Evolutionary conservation across 2,888 invertebrate genomes (phyloP).

Genomic region (Iphiclides podalirius): DNA sequence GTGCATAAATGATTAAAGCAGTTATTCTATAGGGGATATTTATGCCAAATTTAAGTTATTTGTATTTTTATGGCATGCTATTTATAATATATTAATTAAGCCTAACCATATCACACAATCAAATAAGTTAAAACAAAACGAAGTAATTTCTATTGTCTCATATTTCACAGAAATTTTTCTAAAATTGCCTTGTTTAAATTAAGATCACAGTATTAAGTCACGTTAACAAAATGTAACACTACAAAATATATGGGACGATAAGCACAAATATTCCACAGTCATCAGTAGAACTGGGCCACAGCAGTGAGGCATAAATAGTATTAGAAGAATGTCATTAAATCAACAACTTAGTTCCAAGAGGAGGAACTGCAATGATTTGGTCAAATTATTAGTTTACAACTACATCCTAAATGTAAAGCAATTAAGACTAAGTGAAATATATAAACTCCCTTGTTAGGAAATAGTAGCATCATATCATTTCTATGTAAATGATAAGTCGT

Average conservation of each 20-base stretch:
- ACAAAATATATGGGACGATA: constrained; percentile 68
- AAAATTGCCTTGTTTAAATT: constrained; percentile 76
- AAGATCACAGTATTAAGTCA: constrained; percentile 80
- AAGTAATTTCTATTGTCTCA: constrained; percentile 58
- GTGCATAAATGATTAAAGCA: constrained; percentile 38
- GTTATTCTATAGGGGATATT: constrained; percentile 49
- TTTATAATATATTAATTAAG: constrained; percentile 55
- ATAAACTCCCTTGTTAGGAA: constrained; percentile 27
- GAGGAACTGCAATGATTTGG: constrained; percentile 38
- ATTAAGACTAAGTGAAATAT: constrained; percentile 23
- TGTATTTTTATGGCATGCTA: constrained; percentile 69
- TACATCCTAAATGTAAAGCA: constrained; percentile 31
- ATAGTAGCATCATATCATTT: constrained; percentile 33
- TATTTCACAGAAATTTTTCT: constrained; percentile 68
- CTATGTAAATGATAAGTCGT: constrained; percentile 36
- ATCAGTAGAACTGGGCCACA: constrained; percentile 62
- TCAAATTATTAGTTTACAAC: constrained; percentile 33
- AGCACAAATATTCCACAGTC: constrained; percentile 76
- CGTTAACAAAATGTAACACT: constrained; percentile 71
- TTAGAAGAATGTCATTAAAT: constrained; percentile 56
- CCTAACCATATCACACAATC: constrained; percentile 70
- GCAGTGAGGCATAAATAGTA: constrained; percentile 45
- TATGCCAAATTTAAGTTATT: constrained; percentile 70
- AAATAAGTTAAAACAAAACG: constrained; percentile 64
- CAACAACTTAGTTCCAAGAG: constrained; percentile 48